Percentiles rank a stretch among this genome's conserved stretches.
Conservation (phyloP, 2,113 vertebrate genomes). For the Lasiurus borealis region DNA sequence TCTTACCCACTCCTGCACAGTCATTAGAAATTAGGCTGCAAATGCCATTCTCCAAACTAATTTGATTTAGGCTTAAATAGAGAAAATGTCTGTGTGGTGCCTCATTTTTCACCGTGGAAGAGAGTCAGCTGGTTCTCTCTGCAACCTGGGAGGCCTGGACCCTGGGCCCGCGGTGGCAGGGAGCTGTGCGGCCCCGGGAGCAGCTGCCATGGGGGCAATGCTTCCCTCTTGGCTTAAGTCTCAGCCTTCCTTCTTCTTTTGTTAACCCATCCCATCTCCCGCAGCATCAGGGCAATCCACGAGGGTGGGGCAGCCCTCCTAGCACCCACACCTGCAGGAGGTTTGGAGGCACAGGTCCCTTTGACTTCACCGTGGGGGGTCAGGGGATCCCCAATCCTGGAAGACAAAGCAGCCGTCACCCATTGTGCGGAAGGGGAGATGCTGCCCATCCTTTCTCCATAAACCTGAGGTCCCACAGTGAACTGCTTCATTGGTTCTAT, state of each 20-base stretch:
- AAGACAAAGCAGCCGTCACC: neutral
- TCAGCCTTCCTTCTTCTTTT: neutral
- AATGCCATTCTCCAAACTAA: neutral
- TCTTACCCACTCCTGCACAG: rapidly evolving
- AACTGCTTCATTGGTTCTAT: rapidly evolving
- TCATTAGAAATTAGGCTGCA: neutral
- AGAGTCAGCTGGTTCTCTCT: rapidly evolving
- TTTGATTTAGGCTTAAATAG: neutral
- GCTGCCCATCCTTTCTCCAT: rapidly evolving
- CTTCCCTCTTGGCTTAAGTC: too few relatives aligned
- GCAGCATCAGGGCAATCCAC: too few relatives aligned
- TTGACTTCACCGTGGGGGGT: neutral
- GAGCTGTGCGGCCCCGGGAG: rapidly evolving
- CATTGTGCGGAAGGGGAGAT: rapidly evolving
- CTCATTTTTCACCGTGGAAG: neutral
- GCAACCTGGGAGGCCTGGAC: neutral
- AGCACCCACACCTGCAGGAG: neutral
- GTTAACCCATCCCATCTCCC: neutral
- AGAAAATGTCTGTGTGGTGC: rapidly evolving
- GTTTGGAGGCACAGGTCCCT: neutral
- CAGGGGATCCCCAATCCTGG: neutral
- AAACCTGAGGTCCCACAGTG: rapidly evolving
- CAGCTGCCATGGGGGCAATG: too few relatives aligned
- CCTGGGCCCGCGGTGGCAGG: rapidly evolving
- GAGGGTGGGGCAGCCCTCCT: too few relatives aligned